These are phyloP conservation scores for Dasypus novemcinctus DNA, from an alignment of 2,113 vertebrate genomes.

Conservation along the genomic window DNA sequence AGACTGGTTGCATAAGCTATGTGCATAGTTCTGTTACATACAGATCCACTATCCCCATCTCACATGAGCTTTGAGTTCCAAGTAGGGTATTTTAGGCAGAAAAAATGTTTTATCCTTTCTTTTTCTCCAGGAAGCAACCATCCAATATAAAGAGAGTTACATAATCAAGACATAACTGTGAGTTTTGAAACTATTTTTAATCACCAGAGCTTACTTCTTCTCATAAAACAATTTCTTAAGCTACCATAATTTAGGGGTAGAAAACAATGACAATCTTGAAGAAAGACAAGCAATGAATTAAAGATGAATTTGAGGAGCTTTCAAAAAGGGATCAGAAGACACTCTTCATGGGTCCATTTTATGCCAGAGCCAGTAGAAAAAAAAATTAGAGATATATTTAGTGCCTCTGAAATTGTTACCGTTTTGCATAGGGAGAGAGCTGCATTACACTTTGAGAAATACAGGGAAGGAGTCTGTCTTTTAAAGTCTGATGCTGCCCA, in stretches of 20 bases:
- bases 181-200: conserved; percentile 45
- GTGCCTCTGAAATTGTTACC: neutral
- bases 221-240: neutral
- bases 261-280: conserved; percentile 21
- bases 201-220: neutral
- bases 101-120: conserved; percentile 43
- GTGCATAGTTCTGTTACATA: neutral
- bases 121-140: conserved; percentile 12
- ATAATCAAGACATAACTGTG: conserved; percentile 12
- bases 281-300: neutral
- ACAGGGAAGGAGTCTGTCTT: neutral
- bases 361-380: neutral
- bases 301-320: neutral
- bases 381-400: neutral
- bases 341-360: neutral
- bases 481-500: neutral
- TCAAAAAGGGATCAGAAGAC: neutral
- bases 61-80: conserved; percentile 31
- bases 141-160: conserved; percentile 40
- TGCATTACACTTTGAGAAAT: neutral
- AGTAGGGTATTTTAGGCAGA: conserved; percentile 10
- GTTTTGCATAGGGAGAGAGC: neutral
- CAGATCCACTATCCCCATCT: neutral
- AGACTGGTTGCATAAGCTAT: neutral
- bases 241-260: neutral